Evolutionary conservation across 1,140 invertebrate species (phyloP).

Genomic region (Wasmannia auropunctata): DNA sequence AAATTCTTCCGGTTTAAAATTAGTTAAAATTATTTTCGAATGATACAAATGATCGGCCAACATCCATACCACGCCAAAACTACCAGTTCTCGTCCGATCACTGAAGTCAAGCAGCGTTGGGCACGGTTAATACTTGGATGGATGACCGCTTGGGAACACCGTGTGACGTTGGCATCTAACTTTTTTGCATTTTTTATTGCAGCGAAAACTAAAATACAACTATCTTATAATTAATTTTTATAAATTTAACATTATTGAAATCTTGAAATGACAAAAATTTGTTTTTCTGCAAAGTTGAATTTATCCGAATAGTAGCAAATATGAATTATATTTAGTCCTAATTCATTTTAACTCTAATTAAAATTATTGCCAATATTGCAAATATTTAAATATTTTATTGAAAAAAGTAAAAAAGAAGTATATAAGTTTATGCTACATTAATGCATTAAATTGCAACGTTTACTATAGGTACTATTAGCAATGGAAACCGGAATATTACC

Average conservation of each 20-base stretch:
- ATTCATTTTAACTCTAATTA: background rate
- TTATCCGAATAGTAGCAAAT: background rate
- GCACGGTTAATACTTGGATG: too few species aligned
- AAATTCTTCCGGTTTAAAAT: background rate
- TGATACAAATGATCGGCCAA: background rate
- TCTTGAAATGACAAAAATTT: too few species aligned
- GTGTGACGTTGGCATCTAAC: background rate
- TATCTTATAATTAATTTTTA: too few species aligned
- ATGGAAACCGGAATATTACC: conserved; percentile 90
- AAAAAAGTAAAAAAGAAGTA: background rate
- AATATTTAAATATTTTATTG: background rate
- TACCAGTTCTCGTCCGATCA: background rate
- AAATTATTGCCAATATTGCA: background rate
- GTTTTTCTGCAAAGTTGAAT: background rate
- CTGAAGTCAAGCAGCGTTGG: too few species aligned
- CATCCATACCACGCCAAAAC: background rate
- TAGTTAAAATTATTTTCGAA: too few species aligned
- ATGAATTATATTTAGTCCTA: background rate
- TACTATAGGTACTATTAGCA: conserved; percentile 86
- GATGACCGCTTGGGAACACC: background rate
- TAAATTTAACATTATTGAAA: too few species aligned
- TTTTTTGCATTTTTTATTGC: background rate
- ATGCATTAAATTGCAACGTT: background rate
- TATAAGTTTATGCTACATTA: background rate
- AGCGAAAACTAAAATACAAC: background rate